Evolutionary conservation across 2,888 invertebrate species (phyloP).

Genomic region (Acanthosepion lycidas): DNA sequence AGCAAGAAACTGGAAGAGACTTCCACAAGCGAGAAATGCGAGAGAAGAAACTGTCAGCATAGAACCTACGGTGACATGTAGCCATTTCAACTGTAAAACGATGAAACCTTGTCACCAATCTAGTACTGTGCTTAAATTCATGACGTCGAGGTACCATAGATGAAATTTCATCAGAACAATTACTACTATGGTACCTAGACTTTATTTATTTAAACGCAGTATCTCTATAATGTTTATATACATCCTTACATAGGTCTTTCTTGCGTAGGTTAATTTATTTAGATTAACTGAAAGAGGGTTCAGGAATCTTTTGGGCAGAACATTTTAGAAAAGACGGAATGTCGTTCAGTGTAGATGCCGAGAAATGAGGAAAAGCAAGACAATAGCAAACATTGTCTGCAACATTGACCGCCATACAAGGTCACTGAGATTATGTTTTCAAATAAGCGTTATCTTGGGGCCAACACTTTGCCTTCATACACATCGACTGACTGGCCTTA

Average conservation of each 20-base stretch:
- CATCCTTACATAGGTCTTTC: not conserved
- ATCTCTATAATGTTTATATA: not conserved
- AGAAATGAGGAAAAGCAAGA: not conserved
- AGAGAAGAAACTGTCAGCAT: no score
- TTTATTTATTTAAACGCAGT: no score
- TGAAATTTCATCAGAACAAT: no score
- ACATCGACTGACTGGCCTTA: not conserved
- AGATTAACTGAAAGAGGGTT: not conserved
- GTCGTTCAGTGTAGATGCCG: not conserved
- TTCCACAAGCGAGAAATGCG: no score
- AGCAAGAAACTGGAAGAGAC: no score
- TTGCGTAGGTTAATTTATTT: not conserved
- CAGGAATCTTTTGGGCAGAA: not conserved
- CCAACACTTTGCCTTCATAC: not conserved
- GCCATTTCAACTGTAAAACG: no score
- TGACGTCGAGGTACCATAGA: no score
- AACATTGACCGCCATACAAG: not conserved
- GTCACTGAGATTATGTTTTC: not conserved
- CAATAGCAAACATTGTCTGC: not conserved
- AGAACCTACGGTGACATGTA: no score
- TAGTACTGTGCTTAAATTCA: no score
- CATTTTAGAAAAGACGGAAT: not conserved
- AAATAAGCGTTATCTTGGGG: not conserved
- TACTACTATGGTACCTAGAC: no score
- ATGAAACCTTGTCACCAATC: no score